A percentile compares a stretch with the other conserved stretches of the same genome.
Evolutionary conservation across 1,140 invertebrate genomes (phyloP).

Genomic region (Macrobrachium rosenbergii): DNA sequence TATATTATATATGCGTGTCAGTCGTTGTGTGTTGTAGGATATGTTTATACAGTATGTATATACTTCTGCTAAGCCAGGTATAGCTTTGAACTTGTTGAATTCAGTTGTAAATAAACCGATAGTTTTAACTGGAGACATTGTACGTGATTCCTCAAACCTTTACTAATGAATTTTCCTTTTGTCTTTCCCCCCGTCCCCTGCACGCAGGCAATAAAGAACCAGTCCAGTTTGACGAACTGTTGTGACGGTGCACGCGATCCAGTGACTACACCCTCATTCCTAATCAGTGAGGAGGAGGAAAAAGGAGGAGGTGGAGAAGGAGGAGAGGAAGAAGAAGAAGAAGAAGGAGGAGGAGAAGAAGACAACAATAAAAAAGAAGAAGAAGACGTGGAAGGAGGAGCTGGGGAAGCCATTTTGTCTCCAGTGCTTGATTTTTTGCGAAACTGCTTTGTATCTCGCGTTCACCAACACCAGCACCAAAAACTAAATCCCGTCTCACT

Average conservation of each 20-base stretch:
- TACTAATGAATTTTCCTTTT: not conserved
- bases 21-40: not conserved
- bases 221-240: slow-evolving; percentile 65
- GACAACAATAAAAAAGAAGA: not conserved
- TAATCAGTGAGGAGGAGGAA: slow-evolving; percentile 43
- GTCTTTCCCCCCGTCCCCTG: not conserved
- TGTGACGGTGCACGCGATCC: slow-evolving; percentile 65
- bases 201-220: slow-evolving; percentile 59
- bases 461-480: no score
- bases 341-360: not conserved
- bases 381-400: not conserved
- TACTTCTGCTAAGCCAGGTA: not conserved
- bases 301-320: not conserved
- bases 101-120: no score
- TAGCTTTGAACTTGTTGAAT: not conserved
- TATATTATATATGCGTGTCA: not conserved
- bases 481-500: no score
- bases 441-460: no score
- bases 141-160: not conserved
- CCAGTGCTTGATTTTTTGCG: no score
- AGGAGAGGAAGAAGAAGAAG: not conserved
- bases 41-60: not conserved
- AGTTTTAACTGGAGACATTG: not conserved
- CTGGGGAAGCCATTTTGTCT: no score
- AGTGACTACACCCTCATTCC: slow-evolving; percentile 62